These are phyloP conservation scores for Tetheella fluctuosa DNA, from an alignment of 2,888 invertebrate species.

Conservation along the genomic window DNA sequence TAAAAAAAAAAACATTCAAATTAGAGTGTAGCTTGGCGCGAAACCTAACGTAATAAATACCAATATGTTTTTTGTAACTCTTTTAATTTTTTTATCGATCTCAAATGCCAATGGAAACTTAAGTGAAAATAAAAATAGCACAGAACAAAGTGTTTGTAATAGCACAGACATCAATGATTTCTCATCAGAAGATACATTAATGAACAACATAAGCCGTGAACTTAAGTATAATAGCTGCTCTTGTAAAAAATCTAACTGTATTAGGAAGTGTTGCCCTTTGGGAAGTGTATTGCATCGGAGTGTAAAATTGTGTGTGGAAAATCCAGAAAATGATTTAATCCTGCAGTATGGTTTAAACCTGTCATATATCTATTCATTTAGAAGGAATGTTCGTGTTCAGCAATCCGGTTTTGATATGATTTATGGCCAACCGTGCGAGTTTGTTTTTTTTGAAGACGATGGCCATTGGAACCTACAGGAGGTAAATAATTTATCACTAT, in stretches of 20 bases:
- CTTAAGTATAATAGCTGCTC: slow-evolving; percentile 59
- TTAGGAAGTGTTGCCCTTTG: slow-evolving; percentile 67
- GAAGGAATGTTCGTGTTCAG: slow-evolving; percentile 39
- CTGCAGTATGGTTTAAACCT: slow-evolving; percentile 46
- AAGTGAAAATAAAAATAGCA: slow-evolving; percentile 51
- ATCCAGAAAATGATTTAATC: slow-evolving; percentile 42
- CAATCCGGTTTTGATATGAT: slow-evolving; percentile 44
- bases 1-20: slow-evolving; percentile 5
- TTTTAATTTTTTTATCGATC: slow-evolving; percentile 33
- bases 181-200: slow-evolving; percentile 51
- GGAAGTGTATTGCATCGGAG: slow-evolving; percentile 40
- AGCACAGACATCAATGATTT: slow-evolving; percentile 47
- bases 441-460: slow-evolving; percentile 45
- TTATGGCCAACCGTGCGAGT: slow-evolving; percentile 43
- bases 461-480: slow-evolving; percentile 59
- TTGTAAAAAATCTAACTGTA: slow-evolving; percentile 58
- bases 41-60: slow-evolving; percentile 1
- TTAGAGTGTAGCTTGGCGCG: not conserved
- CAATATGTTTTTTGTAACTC: slow-evolving; percentile 37
- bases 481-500: slow-evolving; percentile 42
- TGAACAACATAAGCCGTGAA: slow-evolving; percentile 50
- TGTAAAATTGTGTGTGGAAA: slow-evolving; percentile 40
- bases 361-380: slow-evolving; percentile 38
- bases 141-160: slow-evolving; percentile 40
- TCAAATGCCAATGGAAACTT: slow-evolving; percentile 34